These are phyloP conservation scores for Condylura cristata DNA, from an alignment of 2,113 vertebrate species.

Conservation along the genomic window DNA sequence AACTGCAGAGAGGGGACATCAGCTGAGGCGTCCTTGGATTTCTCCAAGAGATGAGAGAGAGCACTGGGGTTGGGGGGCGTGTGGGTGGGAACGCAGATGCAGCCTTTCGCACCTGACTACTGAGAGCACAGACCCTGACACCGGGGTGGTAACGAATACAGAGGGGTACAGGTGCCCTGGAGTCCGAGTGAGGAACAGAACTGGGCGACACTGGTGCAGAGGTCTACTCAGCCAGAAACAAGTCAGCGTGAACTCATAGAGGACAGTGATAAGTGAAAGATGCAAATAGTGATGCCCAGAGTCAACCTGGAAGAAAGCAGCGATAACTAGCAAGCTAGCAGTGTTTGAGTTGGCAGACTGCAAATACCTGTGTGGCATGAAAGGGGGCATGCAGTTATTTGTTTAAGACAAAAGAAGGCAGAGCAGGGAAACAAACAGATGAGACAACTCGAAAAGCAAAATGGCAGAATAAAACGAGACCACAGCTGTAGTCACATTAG, in stretches of 20 bases:
- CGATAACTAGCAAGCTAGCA: not conserved
- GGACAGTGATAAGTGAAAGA: not conserved
- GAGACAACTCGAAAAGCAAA: not conserved
- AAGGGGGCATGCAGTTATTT: not conserved
- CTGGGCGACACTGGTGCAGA: not conserved
- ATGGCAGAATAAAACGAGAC: not conserved
- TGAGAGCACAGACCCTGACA: not conserved
- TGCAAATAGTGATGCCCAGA: not conserved
- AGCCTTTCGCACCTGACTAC: fast-evolving
- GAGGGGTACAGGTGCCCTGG: not conserved
- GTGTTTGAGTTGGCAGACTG: not conserved
- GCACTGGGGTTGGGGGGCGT: not conserved
- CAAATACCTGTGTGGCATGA: not conserved
- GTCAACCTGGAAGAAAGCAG: not conserved
- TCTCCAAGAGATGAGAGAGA: not conserved
- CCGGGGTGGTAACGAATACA: not conserved
- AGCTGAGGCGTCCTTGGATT: not conserved
- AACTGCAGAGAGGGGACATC: not conserved
- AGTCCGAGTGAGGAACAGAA: conserved; percentile 11
- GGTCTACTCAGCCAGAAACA: not conserved
- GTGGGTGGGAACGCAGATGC: not conserved
- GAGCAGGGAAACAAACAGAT: not conserved
- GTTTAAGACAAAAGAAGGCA: not conserved
- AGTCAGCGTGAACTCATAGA: not conserved
- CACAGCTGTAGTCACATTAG: not conserved